Conservation (phyloP, 2,888 invertebrate species). For the Cordilura impudica region DNA sequence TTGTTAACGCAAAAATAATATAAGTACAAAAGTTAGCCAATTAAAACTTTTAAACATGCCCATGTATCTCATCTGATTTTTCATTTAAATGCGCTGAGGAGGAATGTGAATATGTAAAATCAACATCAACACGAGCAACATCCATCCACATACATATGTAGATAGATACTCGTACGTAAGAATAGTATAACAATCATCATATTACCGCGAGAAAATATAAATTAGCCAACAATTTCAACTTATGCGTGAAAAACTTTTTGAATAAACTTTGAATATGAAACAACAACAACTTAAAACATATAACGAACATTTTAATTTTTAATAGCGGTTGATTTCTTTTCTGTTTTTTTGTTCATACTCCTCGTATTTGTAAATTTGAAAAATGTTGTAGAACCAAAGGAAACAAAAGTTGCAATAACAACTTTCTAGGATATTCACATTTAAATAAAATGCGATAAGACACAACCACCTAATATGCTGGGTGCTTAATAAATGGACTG, state of each 20-base stretch:
- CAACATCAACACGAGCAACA: neutral
- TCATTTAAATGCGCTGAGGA: neutral
- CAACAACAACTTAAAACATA: neutral
- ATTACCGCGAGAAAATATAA: constrained; percentile 28
- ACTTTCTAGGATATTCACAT: constrained; percentile 1
- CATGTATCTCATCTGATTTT: constrained; percentile 27
- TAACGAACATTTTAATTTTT: neutral
- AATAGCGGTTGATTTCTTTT: neutral
- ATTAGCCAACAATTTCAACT: constrained; percentile 32
- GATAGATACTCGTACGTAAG: neutral
- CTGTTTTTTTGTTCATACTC: neutral
- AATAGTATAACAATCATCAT: constrained; percentile 26
- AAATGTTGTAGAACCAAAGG: neutral
- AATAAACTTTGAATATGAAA: neutral
- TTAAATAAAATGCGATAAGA: constrained; percentile 3
- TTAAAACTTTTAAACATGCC: constrained; percentile 48
- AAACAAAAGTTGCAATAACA: neutral
- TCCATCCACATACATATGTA: neutral
- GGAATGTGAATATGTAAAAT: neutral
- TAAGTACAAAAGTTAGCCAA: constrained; percentile 50
- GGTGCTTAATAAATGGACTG: neutral
- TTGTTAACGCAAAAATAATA: neutral
- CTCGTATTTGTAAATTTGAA: neutral
- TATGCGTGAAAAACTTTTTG: constrained; percentile 37
- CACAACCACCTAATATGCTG: neutral